These are phyloP conservation scores for Melanostigma gelatinosum DNA, from an alignment of 2,113 vertebrate genomes.

Conservation along the genomic window DNA sequence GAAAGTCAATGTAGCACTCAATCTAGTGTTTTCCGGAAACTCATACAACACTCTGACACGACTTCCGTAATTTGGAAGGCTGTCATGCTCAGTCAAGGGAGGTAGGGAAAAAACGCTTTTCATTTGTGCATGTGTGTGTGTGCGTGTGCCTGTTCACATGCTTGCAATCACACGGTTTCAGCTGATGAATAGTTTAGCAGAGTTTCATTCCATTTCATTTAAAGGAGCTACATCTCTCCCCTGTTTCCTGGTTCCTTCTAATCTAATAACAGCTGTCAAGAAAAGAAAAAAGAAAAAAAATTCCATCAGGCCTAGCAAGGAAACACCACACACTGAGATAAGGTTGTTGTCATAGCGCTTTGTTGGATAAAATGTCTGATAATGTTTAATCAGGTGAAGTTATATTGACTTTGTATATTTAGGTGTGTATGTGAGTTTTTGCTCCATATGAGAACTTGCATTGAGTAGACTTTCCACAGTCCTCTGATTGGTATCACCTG, in stretches of 20 bases:
- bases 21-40: conserved; percentile 40
- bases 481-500: conserved; percentile 22
- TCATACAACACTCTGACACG: conserved; percentile 33
- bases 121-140: neutral
- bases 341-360: conserved; percentile 25
- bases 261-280: conserved; percentile 51
- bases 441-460: conserved; percentile 9
- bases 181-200: conserved; percentile 66
- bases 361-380: conserved; percentile 41
- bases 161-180: conserved; percentile 37
- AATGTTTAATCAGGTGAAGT: conserved; percentile 45
- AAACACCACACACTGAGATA: conserved; percentile 34
- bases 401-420: conserved; percentile 8
- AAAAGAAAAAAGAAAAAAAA: conserved; percentile 16
- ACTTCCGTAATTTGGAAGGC: conserved; percentile 40
- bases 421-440: neutral
- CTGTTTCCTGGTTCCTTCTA: conserved; percentile 49
- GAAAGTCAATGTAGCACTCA: conserved; percentile 21
- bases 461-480: neutral
- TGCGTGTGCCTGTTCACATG: neutral
- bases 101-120: conserved; percentile 13
- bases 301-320: conserved; percentile 5
- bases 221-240: conserved; percentile 52
- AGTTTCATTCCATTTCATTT: conserved; percentile 65
- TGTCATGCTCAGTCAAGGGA: conserved; percentile 42